A percentile compares a stretch with the other conserved stretches of the same genome.
phyloP scores from a whole-genome alignment of 2,113 vertebrate species.

The Tragulus kanchil region DNA sequence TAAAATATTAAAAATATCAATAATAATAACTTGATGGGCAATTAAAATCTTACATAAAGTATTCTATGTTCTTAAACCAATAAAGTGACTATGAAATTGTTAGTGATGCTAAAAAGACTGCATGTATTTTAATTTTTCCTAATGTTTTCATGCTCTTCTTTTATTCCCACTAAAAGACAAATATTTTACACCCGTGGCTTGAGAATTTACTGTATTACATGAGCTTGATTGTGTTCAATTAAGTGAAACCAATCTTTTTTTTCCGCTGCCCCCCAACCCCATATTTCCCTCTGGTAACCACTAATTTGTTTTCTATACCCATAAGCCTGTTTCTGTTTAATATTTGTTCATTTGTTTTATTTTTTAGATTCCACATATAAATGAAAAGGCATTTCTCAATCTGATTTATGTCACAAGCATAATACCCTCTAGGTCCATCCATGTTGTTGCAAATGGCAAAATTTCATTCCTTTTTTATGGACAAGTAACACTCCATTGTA shows the following conservation, averaged over 20 bases:
- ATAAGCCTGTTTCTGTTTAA: background rate
- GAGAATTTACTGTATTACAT: conserved; percentile 28
- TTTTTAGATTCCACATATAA: background rate
- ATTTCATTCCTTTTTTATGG: background rate
- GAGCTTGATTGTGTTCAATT: background rate
- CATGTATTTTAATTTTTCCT: conserved; percentile 20
- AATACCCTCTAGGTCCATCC: background rate
- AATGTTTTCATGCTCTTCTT: conserved; percentile 3
- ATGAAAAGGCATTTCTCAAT: background rate
- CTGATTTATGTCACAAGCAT: background rate
- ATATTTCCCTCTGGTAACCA: background rate
- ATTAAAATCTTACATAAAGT: background rate
- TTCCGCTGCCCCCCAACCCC: too few species aligned
- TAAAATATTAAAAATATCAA: background rate
- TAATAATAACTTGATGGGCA: background rate
- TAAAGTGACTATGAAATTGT: background rate
- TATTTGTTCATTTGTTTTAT: background rate
- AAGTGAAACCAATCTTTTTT: background rate
- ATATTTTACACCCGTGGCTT: conserved; percentile 23
- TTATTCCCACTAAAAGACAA: background rate
- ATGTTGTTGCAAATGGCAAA: background rate
- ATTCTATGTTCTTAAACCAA: conserved; percentile 36
- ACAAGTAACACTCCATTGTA: background rate
- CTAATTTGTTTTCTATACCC: background rate
- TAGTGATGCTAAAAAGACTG: background rate